Percentiles rank a stretch among this genome's conserved stretches.
These are phyloP conservation scores for Microtus ochrogaster DNA, from an alignment of 2,113 vertebrate genomes.

Conservation along the genomic window DNA sequence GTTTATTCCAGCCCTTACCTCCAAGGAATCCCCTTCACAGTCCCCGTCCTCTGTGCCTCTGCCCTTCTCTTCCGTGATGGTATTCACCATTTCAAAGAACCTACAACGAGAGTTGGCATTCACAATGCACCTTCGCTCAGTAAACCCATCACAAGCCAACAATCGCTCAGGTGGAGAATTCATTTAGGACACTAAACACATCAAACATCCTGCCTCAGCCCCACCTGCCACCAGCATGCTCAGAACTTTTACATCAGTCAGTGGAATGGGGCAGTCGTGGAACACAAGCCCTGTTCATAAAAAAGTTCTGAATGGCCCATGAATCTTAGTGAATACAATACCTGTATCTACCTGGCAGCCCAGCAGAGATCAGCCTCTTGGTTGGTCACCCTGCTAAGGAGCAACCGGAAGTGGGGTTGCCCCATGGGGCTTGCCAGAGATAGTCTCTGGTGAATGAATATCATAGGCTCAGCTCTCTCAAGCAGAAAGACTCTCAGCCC, in stretches of 20 bases:
- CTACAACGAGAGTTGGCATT: constrained; percentile 81
- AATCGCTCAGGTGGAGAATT: not conserved
- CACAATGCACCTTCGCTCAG: not conserved
- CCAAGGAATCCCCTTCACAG: constrained; percentile 93
- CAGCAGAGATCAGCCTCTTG: not conserved
- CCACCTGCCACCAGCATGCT: not conserved
- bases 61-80: constrained; percentile 95
- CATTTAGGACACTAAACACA: not conserved
- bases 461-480: not conserved
- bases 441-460: not conserved
- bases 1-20: constrained; percentile 87
- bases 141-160: not conserved
- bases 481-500: not conserved
- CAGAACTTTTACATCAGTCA: too few species aligned
- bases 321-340: not conserved
- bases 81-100: constrained; percentile 98
- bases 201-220: not conserved
- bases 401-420: not conserved
- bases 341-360: not conserved
- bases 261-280: not conserved
- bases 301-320: not conserved
- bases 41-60: constrained; percentile 93
- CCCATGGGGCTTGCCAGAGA: too few species aligned
- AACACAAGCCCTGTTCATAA: not conserved
- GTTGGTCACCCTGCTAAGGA: too few species aligned